Base-by-base conservation (phyloP, 2,888 invertebrate species). In the Panorpa germanica region DNA sequence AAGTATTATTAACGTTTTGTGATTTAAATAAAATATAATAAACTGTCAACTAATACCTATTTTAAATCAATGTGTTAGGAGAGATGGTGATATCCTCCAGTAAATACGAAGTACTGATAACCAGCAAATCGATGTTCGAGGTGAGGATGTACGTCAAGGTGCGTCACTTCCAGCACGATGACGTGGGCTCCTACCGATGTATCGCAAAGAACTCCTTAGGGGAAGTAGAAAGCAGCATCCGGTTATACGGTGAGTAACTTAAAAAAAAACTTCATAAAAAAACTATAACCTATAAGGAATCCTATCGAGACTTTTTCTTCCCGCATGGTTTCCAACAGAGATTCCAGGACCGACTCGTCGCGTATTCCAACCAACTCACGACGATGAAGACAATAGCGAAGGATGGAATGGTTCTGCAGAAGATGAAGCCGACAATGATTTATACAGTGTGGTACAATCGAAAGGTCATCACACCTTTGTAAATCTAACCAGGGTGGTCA, bases 171-270 rank as follows among this genome's bases (percentile, higher is more conserved):
- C 72, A 75, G 37, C 59, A 65, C 34, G 63, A 65, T 18, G 83
- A 85, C 47, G 68, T 77, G 6, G 85, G 86, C 15, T 74, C 76
- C 2, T 88, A 86, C 55, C 62, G 72, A 29, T 88, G 88, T 49
- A 75, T 82, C 34, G 83, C 85, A 17, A 82, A 82, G 51, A 83
- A 82, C 53, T 78, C 80, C 0, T 61, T 86, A 3, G 86, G 86
- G 2, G 85, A 83, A 51, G 81, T 81, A 12, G 85, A 86, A 48
- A 81, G 81, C 54, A 74, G 72, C 46, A 83, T 88, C 44, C 65
- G 83, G 39, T 59, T 88, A 29, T 85, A 86, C 50, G 83, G 88
- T 86, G 53, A 68, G 68, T 49, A 36, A 20, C 19, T 4, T 12
- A 19, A 28, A 5, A 11, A 6, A 7, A 5, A 18, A 18, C 10